Base-by-base conservation (phyloP, 2,113 vertebrate genomes). In the Hypocryptadius cinnamomeus region DNA sequence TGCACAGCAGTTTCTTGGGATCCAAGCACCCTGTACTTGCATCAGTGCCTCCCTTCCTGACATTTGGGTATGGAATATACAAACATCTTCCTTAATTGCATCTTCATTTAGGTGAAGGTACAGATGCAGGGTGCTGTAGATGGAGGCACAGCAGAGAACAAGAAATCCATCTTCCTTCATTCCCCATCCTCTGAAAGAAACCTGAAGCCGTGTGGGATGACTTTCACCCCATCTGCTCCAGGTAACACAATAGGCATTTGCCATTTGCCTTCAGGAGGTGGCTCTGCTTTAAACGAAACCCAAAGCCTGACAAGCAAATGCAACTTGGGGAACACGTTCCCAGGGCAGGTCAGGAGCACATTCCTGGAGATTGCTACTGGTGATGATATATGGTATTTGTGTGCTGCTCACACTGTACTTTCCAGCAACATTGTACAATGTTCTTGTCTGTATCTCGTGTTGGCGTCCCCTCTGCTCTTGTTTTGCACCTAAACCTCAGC, bases 161-260 rank as follows among this genome's bases (percentile, higher is more conserved):
- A 77, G 87, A 91, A 94, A 93, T 42, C n/a, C 76, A 90, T 74
- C 78, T 72, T 50, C 45, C 57, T 93, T 72, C 60, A 56, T 60
- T 80, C 63, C 56, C 69, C 60, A 40, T 60, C 60, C 1, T 0
- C 74, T 25, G 18, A 56, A 56, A 56, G 93, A 93, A 94, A 92
- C 85, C 53, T 33, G 87, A 93, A 88, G 81, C 91, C 7, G 0
- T 5, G 61, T 22, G 56, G 69, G 74, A 60, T 77, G 65, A 64
- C 40, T 94, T 87, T 51, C 89, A 70, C 25, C 57, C 68, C 85
- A 68, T 85, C 89, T 92, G 93, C 85, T 91, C 39, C 87, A 82
- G 65, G 91, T 87, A 92, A 92, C 24, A 59, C 60, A 94, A 93
- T 14, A 85, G 27, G 68, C 56, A 60, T 44, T 63, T 91, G 85